Percentiles rank a stretch among this genome's conserved stretches.
phyloP scores from a whole-genome alignment of 2,113 vertebrate species.

The Epinephelus cyanopodus region DNA sequence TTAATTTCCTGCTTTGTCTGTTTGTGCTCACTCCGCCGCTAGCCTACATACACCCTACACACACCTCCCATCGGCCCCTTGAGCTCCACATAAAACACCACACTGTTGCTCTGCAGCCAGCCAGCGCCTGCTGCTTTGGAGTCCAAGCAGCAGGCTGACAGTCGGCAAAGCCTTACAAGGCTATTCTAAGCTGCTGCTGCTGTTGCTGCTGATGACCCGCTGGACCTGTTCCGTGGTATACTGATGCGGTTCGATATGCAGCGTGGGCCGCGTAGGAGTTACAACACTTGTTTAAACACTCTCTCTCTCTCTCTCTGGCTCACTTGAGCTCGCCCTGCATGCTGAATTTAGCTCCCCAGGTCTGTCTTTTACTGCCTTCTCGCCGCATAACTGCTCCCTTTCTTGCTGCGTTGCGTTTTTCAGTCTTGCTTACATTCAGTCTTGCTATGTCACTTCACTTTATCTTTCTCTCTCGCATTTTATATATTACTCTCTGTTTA shows the following conservation, averaged over 20 bases:
- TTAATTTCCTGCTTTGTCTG: conserved; percentile 62
- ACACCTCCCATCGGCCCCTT: conserved; percentile 64
- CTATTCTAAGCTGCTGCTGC: conserved; percentile 76
- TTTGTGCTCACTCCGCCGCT: conserved; percentile 49
- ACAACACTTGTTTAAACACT: conserved; percentile 76
- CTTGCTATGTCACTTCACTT: conserved; percentile 47
- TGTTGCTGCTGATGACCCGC: conserved; percentile 73
- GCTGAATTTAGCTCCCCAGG: conserved; percentile 67
- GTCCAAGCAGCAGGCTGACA: conserved; percentile 64
- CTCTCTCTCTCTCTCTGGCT: conserved; percentile 68
- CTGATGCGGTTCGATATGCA: conserved; percentile 76
- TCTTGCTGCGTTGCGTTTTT: conserved; percentile 61
- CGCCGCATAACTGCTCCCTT: conserved; percentile 49
- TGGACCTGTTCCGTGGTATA: conserved; percentile 68
- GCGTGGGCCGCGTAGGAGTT: conserved; percentile 78
- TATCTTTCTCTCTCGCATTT: conserved; percentile 33
- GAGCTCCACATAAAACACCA: conserved; percentile 69
- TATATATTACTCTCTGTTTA: conserved; percentile 35
- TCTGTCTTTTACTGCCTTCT: conserved; percentile 60
- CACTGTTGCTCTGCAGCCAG: conserved; percentile 54
- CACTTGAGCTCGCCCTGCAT: conserved; percentile 62
- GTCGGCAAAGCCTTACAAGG: conserved; percentile 77
- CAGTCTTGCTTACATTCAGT: conserved; percentile 57
- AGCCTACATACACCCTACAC: conserved; percentile 66
- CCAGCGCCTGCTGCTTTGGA: conserved; percentile 62